A percentile compares a stretch with the other conserved stretches of the same genome.
Conservation (phyloP, 2,797 vertebrate genomes). For the Semaprochilodus insignis region DNA sequence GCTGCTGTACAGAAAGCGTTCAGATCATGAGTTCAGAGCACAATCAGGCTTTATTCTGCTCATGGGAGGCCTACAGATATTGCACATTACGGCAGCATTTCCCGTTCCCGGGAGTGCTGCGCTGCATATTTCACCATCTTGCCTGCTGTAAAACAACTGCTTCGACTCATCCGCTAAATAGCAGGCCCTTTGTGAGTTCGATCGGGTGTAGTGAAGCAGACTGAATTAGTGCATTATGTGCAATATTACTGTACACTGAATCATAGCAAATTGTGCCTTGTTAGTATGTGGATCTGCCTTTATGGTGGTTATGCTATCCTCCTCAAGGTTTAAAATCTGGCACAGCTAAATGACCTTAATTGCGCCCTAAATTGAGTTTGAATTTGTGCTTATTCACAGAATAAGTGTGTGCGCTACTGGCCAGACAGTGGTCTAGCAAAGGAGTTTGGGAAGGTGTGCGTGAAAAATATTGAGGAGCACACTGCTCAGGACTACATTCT, state of each 20-base stretch:
- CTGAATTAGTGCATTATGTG: not conserved
- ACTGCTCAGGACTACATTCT: conserved; percentile 85
- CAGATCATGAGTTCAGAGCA: conserved; percentile 20
- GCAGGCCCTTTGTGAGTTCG: not conserved
- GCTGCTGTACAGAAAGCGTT: conserved; percentile 8
- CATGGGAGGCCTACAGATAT: conserved; percentile 1
- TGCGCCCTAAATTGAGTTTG: not conserved
- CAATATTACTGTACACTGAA: not conserved
- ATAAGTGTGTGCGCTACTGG: conserved; percentile 90
- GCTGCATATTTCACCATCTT: conserved; percentile 6
- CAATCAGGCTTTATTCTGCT: conserved; percentile 21
- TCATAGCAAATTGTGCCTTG: too few species aligned
- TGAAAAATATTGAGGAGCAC: conserved; percentile 80
- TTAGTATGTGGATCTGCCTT: not conserved
- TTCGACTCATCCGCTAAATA: not conserved
- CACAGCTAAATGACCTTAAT: not conserved
- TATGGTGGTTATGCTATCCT: not conserved
- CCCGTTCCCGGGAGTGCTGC: not conserved
- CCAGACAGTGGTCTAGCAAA: conserved; percentile 78
- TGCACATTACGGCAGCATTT: not conserved
- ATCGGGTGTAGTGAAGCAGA: not conserved
- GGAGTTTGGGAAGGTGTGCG: conserved; percentile 79
- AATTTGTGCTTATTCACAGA: conserved; percentile 71
- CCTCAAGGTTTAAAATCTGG: too few species aligned
- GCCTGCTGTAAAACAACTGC: not conserved